These are phyloP conservation scores for Morinoia aosen DNA, from an alignment of 2,888 invertebrate species.

Conservation along the genomic window DNA sequence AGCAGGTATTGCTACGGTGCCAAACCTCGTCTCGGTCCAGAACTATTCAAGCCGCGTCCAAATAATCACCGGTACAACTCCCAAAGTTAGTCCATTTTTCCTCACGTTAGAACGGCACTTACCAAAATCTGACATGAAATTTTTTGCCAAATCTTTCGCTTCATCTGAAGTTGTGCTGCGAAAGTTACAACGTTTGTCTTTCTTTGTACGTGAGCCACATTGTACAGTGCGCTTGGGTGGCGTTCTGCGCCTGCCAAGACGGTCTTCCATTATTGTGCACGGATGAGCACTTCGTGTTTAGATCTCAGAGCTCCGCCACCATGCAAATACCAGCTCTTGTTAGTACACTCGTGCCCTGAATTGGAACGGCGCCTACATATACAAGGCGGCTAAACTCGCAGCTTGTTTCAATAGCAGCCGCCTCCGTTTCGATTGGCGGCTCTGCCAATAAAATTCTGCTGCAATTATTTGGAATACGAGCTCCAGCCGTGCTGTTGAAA, in stretches of 20 bases:
- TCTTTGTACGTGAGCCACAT: constrained; percentile 44
- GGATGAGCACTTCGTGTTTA: constrained; percentile 34
- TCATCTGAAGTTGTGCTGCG: constrained; percentile 6
- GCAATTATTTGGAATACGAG: constrained; percentile 13
- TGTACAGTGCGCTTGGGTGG: neutral
- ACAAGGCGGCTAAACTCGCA: neutral
- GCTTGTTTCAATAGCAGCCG: constrained; percentile 25
- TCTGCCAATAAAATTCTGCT: constrained; percentile 21
- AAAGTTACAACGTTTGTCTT: constrained; percentile 39
- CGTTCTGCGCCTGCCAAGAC: neutral
- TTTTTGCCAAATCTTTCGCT: constrained; percentile 22
- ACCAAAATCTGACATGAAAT: constrained; percentile 36
- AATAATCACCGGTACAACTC: constrained; percentile 51
- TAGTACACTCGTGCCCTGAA: constrained; percentile 23
- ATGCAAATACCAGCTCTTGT: constrained; percentile 37
- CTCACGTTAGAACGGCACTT: constrained; percentile 25
- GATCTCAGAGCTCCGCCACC: constrained; percentile 6
- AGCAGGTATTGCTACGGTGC: constrained; percentile 14
- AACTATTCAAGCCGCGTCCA: constrained; percentile 46
- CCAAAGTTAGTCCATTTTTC: constrained; percentile 51
- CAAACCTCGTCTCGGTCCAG: neutral
- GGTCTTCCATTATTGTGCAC: constrained; percentile 32
- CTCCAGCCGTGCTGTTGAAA: neutral
- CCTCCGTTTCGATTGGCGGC: neutral
- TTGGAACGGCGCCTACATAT: neutral